These are phyloP conservation scores for Sylvietta virens DNA, from an alignment of 2,113 vertebrate species.

Conservation along the genomic window DNA sequence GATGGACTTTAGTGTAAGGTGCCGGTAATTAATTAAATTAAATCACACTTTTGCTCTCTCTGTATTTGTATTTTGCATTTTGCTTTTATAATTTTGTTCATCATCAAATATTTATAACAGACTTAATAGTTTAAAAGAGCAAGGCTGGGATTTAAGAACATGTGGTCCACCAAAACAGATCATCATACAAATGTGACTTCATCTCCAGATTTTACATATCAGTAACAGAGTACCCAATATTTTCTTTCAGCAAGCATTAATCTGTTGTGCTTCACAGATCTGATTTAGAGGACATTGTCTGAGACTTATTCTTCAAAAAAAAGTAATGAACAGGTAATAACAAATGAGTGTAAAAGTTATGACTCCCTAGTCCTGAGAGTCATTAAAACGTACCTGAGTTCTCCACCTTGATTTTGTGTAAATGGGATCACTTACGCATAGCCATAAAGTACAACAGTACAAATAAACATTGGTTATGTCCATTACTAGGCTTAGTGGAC, in stretches of 20 bases:
- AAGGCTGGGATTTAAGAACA: constrained; percentile 53
- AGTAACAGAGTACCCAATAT: neutral
- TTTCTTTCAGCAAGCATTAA: constrained; percentile 20
- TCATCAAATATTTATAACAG: constrained; percentile 69
- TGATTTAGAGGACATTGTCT: neutral
- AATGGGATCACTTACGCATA: neutral
- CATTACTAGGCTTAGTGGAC: neutral
- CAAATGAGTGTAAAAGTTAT: neutral
- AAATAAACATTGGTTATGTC: neutral
- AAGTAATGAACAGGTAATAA: neutral
- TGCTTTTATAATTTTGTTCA: constrained; percentile 69
- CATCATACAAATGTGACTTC: constrained; percentile 56
- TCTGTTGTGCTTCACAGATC: neutral
- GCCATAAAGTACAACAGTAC: neutral
- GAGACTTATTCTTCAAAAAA: neutral
- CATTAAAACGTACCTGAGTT: neutral
- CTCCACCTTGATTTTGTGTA: neutral
- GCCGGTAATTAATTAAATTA: constrained; percentile 68
- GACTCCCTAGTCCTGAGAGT: neutral
- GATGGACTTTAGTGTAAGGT: constrained; percentile 7
- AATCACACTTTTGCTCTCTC: constrained; percentile 33
- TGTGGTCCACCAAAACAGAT: constrained; percentile 59
- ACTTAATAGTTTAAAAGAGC: constrained; percentile 65
- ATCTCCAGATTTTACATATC: constrained; percentile 53
- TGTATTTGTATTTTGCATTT: constrained; percentile 59